Evolutionary conservation across 64 coral and sea anemone genomes (phyloP).

Genomic region (Dendronephthya gigantea): DNA sequence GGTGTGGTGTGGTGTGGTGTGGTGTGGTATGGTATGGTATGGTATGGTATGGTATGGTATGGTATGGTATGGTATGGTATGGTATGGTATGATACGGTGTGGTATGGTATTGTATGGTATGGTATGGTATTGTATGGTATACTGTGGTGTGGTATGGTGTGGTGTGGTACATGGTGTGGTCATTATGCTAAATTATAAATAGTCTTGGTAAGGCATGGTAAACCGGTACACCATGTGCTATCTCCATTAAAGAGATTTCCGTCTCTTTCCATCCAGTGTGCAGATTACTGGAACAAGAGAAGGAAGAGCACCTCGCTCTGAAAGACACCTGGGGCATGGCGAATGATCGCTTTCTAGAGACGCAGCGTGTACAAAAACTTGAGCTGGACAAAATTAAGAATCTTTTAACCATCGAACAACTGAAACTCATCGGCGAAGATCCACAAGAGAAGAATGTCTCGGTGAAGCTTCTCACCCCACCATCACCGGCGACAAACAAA

Average conservation of each 20-base stretch:
- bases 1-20: not conserved
- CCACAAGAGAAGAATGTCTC: not conserved
- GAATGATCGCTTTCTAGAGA: conserved; percentile 77
- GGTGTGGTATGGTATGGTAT: not conserved
- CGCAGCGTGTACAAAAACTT: conserved; percentile 41
- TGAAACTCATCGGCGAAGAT: conserved; percentile 31
- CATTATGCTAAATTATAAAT: too few species aligned
- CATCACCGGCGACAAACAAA: not conserved
- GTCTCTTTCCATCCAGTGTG: conserved; percentile 25
- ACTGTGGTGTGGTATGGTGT: too few species aligned
- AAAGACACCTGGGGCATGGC: conserved; percentile 98
- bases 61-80: not conserved
- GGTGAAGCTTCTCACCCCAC: not conserved
- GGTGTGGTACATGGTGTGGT: too few species aligned
- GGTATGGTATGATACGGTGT: too few species aligned
- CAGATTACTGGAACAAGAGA: conserved; percentile 74
- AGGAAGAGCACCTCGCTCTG: conserved; percentile 64
- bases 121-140: too few species aligned
- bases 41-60: not conserved
- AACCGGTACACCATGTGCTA: too few species aligned
- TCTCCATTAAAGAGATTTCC: too few species aligned
- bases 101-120: too few species aligned
- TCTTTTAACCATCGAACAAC: conserved; percentile 65
- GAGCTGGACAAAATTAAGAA: conserved; percentile 52
- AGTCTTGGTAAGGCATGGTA: too few species aligned